A percentile compares a stretch with the other conserved stretches of the same genome.
These are phyloP conservation scores for Dryas iulia DNA, from an alignment of 1,140 invertebrate species.

Conservation along the genomic window DNA sequence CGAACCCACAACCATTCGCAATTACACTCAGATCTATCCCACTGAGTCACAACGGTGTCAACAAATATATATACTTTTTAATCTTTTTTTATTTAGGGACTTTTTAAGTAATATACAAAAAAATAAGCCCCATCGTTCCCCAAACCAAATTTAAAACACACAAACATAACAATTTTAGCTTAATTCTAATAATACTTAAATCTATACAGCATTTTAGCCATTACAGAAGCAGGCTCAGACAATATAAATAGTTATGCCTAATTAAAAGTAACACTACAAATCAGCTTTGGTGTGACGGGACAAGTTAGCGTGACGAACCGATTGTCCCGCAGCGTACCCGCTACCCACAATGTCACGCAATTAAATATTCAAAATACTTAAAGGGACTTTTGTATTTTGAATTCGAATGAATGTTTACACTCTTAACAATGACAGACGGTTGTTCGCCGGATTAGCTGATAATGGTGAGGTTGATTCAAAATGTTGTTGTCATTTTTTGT, in stretches of 20 bases:
- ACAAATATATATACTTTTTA: too few relatives aligned
- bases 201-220: too few relatives aligned
- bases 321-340: conserved; percentile 9
- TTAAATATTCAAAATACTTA: conserved; percentile 18
- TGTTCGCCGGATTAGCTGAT: neutral
- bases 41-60: neutral
- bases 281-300: neutral
- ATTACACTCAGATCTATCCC: neutral
- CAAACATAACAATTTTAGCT: too few relatives aligned
- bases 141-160: too few relatives aligned
- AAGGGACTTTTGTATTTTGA: conserved; percentile 6
- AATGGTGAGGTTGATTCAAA: neutral
- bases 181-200: too few relatives aligned
- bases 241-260: neutral
- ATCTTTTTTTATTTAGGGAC: too few relatives aligned
- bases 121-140: too few relatives aligned
- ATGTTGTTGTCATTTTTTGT: too few relatives aligned
- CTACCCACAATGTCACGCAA: conserved; percentile 15
- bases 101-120: too few relatives aligned
- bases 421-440: neutral
- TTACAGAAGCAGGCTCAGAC: too few relatives aligned
- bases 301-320: conserved; percentile 11
- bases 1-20: too few relatives aligned
- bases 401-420: conserved; percentile 17
- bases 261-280: neutral